These are phyloP conservation scores for Urosaurus nigricauda DNA, from an alignment of 2,797 vertebrate species.

Conservation along the genomic window DNA sequence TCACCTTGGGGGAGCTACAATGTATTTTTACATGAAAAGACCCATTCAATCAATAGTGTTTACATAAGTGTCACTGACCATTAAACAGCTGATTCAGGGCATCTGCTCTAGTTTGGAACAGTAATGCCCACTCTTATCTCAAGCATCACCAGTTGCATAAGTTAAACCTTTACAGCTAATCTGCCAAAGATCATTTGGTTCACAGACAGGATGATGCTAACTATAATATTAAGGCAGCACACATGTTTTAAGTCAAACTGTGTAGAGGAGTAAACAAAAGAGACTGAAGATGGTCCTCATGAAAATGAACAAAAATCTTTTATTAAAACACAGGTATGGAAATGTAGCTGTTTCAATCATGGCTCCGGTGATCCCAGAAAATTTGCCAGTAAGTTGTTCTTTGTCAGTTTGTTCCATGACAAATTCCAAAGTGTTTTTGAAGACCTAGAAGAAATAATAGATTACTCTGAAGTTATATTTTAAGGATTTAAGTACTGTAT, in stretches of 20 bases:
- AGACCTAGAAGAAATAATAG: not conserved
- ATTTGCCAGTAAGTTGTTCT: not conserved
- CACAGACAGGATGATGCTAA: not conserved
- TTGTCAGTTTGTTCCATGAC: not conserved
- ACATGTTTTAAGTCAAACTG: not conserved
- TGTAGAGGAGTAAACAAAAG: not conserved
- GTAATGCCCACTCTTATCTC: no score
- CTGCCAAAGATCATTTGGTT: no score
- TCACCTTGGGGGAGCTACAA: no score
- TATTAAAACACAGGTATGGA: not conserved
- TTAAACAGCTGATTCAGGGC: no score
- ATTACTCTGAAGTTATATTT: not conserved
- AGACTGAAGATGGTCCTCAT: no score
- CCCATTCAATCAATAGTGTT: no score
- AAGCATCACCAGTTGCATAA: no score
- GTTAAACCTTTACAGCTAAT: no score
- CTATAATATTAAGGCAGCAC: not conserved
- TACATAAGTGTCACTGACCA: no score
- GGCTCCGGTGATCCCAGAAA: not conserved
- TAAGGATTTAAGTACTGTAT: not conserved
- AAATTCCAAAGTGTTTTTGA: not conserved
- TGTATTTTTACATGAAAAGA: no score
- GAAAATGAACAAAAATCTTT: not conserved
- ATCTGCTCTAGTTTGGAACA: no score
- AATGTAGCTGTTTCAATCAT: not conserved